phyloP scores from a whole-genome alignment of 2,797 vertebrate genomes.

The Tapirus indicus region DNA sequence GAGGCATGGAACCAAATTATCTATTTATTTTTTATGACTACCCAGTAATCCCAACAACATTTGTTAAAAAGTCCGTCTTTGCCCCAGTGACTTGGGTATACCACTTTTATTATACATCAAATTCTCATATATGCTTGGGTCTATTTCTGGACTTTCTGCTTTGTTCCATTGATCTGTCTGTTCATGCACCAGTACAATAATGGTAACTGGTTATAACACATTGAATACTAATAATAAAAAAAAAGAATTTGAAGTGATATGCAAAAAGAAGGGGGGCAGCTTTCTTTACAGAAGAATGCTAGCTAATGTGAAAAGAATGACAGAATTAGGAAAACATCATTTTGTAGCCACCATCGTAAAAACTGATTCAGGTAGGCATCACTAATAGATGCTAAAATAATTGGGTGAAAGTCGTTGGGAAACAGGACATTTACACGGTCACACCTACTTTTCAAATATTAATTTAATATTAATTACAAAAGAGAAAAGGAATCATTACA shows the following conservation, averaged over 20 bases:
- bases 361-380: not conserved
- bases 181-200: not conserved
- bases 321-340: constrained; percentile 34
- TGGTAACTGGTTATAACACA: constrained; percentile 29
- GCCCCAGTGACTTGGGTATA: not conserved
- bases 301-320: constrained; percentile 19
- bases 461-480: constrained; percentile 25
- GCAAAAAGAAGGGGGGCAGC: not conserved
- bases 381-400: constrained; percentile 42
- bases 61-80: constrained; percentile 27
- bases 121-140: not conserved
- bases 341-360: not conserved
- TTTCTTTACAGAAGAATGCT: constrained; percentile 24
- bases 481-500: not conserved
- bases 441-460: not conserved
- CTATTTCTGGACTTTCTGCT: not conserved
- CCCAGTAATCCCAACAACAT: not conserved
- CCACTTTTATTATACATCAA: not conserved
- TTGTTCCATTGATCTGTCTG: constrained; percentile 12
- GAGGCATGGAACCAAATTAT: not conserved
- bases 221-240: not conserved
- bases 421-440: not conserved
- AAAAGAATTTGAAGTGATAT: constrained; percentile 41
- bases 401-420: not conserved
- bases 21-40: not conserved